phyloP scores from a whole-genome alignment of 2,113 vertebrate genomes.

The mouse (Mus musculus) region DNA sequence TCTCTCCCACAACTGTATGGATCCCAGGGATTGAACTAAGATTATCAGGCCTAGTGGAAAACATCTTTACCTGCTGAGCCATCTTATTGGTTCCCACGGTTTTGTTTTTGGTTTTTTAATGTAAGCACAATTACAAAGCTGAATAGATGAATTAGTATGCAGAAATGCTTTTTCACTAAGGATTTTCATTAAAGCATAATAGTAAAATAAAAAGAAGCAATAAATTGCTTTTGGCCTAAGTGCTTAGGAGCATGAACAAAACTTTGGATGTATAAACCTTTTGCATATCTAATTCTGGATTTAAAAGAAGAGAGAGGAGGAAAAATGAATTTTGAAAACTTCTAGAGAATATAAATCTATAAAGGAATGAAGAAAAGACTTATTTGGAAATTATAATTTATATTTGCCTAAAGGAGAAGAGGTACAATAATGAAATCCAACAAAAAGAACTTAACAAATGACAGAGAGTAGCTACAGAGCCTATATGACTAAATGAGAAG shows the following conservation, averaged over 20 bases:
- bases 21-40: background rate
- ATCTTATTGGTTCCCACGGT: background rate
- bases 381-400: constrained; percentile 41
- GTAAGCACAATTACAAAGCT: constrained; percentile 70
- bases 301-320: background rate
- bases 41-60: background rate
- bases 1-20: background rate
- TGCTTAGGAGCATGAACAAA: background rate
- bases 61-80: background rate
- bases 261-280: background rate
- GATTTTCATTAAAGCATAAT: constrained; percentile 32
- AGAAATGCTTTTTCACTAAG: constrained; percentile 50
- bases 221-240: constrained; percentile 10
- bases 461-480: background rate
- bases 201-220: constrained; percentile 16
- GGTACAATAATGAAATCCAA: constrained; percentile 19
- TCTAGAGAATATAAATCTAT: constrained; percentile 2
- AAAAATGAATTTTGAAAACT: constrained; percentile 44
- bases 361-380: constrained; percentile 49
- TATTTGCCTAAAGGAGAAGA: constrained; percentile 29
- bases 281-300: background rate
- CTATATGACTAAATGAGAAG: background rate
- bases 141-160: background rate
- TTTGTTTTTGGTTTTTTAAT: background rate
- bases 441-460: constrained; percentile 32